These are phyloP conservation scores for Rhinogobius similis DNA, from an alignment of 2,113 vertebrate species.

Conservation along the genomic window DNA sequence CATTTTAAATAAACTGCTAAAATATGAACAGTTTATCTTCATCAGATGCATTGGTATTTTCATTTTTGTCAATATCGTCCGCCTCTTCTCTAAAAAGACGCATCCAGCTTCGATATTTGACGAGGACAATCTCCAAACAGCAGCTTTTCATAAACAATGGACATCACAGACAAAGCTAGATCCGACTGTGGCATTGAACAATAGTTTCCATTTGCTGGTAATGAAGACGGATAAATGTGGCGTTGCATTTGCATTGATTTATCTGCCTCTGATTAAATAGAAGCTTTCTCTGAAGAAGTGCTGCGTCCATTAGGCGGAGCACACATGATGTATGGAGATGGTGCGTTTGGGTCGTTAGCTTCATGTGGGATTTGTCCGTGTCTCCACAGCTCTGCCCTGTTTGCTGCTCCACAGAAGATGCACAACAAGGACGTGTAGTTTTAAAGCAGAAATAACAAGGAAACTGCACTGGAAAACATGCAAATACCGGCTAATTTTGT, in stretches of 20 bases:
- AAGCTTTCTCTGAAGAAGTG: slow-evolving; percentile 47
- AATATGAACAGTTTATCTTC: too few relatives aligned
- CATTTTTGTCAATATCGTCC: background rate
- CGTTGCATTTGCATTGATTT: slow-evolving; percentile 58
- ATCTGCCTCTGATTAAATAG: slow-evolving; percentile 53
- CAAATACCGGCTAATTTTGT: background rate
- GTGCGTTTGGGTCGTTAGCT: slow-evolving; percentile 61
- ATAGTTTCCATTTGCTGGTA: slow-evolving; percentile 38
- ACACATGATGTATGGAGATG: slow-evolving; percentile 51
- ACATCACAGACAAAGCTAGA: slow-evolving; percentile 24
- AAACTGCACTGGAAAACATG: background rate
- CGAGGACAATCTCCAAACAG: background rate
- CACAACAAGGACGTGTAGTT: background rate
- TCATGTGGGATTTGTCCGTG: slow-evolving; percentile 32
- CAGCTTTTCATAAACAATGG: background rate
- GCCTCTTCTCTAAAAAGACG: background rate
- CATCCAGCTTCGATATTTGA: background rate
- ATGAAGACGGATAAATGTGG: slow-evolving; percentile 58
- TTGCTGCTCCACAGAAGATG: slow-evolving; percentile 2
- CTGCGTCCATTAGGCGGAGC: slow-evolving; percentile 49
- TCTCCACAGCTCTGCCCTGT: background rate
- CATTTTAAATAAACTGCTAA: background rate
- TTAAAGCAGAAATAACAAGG: background rate
- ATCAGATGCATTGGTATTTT: too few relatives aligned
- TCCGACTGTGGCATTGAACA: slow-evolving; percentile 36